Evolutionary conservation across 1,140 invertebrate genomes (phyloP), one percentile per base, ranked within the genome.

Genomic region (Nymphalis io): DNA sequence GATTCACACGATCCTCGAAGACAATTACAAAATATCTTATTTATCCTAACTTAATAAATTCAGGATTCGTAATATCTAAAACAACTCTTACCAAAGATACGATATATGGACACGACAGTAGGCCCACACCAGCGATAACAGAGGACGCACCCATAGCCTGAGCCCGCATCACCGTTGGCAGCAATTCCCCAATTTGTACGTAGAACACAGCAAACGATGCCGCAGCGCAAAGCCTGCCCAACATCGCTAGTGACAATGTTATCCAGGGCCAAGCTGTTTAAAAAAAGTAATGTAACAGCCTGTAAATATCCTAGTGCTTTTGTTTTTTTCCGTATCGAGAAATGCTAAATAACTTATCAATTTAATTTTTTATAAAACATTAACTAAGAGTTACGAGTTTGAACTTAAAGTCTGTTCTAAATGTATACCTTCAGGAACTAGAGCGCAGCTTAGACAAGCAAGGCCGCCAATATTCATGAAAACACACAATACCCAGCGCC

Each of bases 91-190:
- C 95, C 89, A 96, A 84, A 66, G 94, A 92, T 3, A 95, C 93
- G 70, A 96, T 95, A 81, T 96, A 95, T 0, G 95, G 95, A 65
- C 94, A 94, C 0, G 93, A 92, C 23, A 95, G 82, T 1, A 95
- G 83, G 0, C 94, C 94, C 21, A 95, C 90, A 13, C 94, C 94
- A 10, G 94, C 92, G 61, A 95, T 93, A 70, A 95, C 94, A 0
- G 94, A 95, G 0, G 94, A 93, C 16, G 95, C 93, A 0, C 94
- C 94, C 93, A 96, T 95, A 12, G 94, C 95, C 74, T 95, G 94
- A 0, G 94, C 93, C 20, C 94, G 87, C 48, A 95, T 83, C 8
- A 95, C 94, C 0, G 95, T 95, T 0, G 95, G 95, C 65, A 95
- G 88, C 3, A 95, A 74, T 77, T 95, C 94, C 0, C 94, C 94